Evolutionary conservation across 2,797 vertebrate species (phyloP), one percentile per base, ranked within the genome.

Genomic region (Cossypha caffra): DNA sequence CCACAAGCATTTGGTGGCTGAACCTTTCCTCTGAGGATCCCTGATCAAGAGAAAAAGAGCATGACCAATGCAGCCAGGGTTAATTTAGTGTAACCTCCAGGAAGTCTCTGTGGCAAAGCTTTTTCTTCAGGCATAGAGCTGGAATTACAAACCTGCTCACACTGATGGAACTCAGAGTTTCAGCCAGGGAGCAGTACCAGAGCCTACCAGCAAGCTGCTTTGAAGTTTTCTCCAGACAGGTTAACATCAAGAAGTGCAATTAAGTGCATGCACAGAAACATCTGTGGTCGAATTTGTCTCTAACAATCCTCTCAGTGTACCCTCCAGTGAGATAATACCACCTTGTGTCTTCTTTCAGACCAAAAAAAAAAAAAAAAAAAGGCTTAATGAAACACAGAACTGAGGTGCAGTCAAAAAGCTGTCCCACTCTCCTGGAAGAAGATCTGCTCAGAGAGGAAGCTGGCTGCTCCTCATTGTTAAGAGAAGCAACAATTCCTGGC

Each of bases 51-150:
- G 40, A n/a, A 42, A 64, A 82, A 55, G 3, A 16, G 4, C 0
- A 0, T 0, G 0, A 29, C 13, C 7, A 1, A 29, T 4, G 21
- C 35, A 23, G 24, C 25, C 71, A 50, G 29, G 24, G 16, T 8
- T 50, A 42, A 78, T 33, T 28, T 26, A 71, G 9, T 1, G 19
- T 10, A 84, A 66, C 3, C 24, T 17, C 16, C 24, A 15, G 20
- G 35, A 48, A 72, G 57, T 10, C 33, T 62, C 57, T 16, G 0
- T 9, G 24, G 48, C 3, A 11, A 12, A 48, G 47, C 35, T 80
- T 35, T 73, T 66, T 35, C 48, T 26, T 14, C 59, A 37, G 37
- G 52, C 23, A 25, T 0, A 18, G 15, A 15, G 25, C 37, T 63
- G 40, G 61, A 88, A 83, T 37, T 21, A 38, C 45, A 48, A 48